Evolutionary conservation across 2,797 vertebrate species (phyloP), one percentile per base, ranked within the genome.

Genomic region (Danio kyathit): DNA sequence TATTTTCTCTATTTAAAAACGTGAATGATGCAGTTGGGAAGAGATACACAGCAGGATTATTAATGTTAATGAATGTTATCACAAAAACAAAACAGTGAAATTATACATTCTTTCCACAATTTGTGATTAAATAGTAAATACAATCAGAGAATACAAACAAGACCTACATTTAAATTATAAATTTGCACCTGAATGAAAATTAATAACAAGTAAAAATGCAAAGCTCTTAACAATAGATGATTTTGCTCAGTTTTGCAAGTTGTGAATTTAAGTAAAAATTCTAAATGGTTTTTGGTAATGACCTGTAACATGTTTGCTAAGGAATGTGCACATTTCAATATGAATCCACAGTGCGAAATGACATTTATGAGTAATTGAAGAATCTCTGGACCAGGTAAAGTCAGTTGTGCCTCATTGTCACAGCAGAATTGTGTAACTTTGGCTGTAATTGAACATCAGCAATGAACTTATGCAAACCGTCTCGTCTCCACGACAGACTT

Each of bases 401-500:
- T 71, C 13, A 21, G 13, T 79, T 41, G 6, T 38, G 46, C 59
- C 54, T 43, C 44, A 60, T 21, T 16, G 12, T 78, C 76, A 19
- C 38, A 52, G 16, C 10, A 51, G 72, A 71, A 66, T 44, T 21
- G 61, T 61, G 70, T 76, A 80, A 76, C 76, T 59, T 66, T 40
- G 43, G 44, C 52, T 59, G 21, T 76, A 67, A 82, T 74, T 43
- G 52, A 74, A 59, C 52, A 10, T 40, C 41, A 7, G 2, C 19
- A 49, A n/a, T 85, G 54, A n/a, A 59, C 70, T 76, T 69, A 73
- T 69, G 46, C 72, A 64, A 79, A 81, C 79, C 71, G 74, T 51
- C 78, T 74, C 44, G 74, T 73, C 48, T 76, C 41, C 61, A 80
- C 63, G 80, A 72, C 61, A 59, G 75, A 80, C 49, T 75, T 76